Base-by-base conservation (phyloP, 2,797 vertebrate genomes). In the Anguilla megastoma region DNA sequence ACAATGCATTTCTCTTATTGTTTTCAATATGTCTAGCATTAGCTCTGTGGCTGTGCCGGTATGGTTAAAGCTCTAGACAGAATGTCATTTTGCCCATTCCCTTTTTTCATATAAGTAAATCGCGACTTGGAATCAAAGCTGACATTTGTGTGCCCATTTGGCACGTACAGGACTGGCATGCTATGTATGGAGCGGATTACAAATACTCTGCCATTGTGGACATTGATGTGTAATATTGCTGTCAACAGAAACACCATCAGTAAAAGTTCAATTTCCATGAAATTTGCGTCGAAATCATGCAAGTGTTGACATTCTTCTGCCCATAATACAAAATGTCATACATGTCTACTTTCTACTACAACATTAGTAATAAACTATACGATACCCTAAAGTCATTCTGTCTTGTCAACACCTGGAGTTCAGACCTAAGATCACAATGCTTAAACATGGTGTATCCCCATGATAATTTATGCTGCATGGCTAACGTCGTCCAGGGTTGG, bases 131-230 rank as follows among this genome's bases (percentile, higher is more conserved):
- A 74, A 74, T 74, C 27, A 36, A 71, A 10, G 8, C n/a, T 27
- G n/a, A 8, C 30, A 12, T 74, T 9, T 8, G 24, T 10, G 24
- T 71, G 66, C 27, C 66, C 24, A 14, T 74, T 74, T 74, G 30
- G 2, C 69, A 74, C n/a, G 12, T 33, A 74, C 69, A 12, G 69
- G 14, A 74, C 30, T 30, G 10, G 12, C 14, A 74, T 21, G 14
- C 24, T 69, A 27, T 69, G 63, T 69, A 69, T 69, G 69, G 69
- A 74, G 30, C 30, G 33, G 69, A 74, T 27, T 33, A 30, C 30
- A 74, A 74, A 30, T 33, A 74, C 69, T 74, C 69, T 74, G 69
- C 30, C 27, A 74, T 74, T 74, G 69, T 74, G 69, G 24, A 33
- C 69, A 36, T 74, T 74, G 0, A 33, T 33, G 27, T 74, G 66